Evolutionary conservation across 2,113 vertebrate species (phyloP), one percentile per base, ranked within the genome.

Genomic region (Synodontis membranacea): DNA sequence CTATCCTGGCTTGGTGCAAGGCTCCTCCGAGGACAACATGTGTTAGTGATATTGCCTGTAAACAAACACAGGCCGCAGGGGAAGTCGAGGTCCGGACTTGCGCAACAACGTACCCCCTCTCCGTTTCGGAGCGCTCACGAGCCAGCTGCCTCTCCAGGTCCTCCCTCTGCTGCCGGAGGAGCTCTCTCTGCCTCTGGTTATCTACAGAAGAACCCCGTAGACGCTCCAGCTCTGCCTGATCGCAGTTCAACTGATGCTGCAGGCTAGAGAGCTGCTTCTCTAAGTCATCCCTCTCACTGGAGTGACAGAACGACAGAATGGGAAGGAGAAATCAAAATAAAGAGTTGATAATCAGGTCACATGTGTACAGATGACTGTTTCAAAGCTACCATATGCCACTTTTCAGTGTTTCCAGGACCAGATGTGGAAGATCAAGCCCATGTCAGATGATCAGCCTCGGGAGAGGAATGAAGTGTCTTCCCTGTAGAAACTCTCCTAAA

Each of bases 201-300:
- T 96, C 96, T 0, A 84, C 42, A 0, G 91, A 94, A 2, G 90
- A 79, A 25, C 92, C 90, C 80, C 91, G 92, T 83, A 95, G 91
- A 54, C 83, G 87, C 85, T 91, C 94, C 85, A 92, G 89, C 87
- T 96, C 95, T 0, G 68, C n/a, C 0, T 82, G 89, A 76, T 91
- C 91, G 8, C 84, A 82, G 48, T 93, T 91, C 10, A 89, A 88
- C 88, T 94, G 91, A 72, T 91, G 94, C 64, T 92, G 92, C 86
- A 95, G 86, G 74, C 80, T 90, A 25, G 91, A 92, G 31, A 94
- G 66, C 17, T 70, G 86, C 64, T 86, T 88, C 91, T 96, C 95
- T 89, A 95, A 72, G 23, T 92, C 85, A 4, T 21, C 82, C 88
- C 95, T 97, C 90, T 96, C 95, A 88, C 96, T 97, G 88, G n/a